Percentiles rank a stretch among this genome's conserved stretches.
Evolutionary conservation across 2,888 invertebrate species (phyloP).

Genomic region (Agrypnus murinus): DNA sequence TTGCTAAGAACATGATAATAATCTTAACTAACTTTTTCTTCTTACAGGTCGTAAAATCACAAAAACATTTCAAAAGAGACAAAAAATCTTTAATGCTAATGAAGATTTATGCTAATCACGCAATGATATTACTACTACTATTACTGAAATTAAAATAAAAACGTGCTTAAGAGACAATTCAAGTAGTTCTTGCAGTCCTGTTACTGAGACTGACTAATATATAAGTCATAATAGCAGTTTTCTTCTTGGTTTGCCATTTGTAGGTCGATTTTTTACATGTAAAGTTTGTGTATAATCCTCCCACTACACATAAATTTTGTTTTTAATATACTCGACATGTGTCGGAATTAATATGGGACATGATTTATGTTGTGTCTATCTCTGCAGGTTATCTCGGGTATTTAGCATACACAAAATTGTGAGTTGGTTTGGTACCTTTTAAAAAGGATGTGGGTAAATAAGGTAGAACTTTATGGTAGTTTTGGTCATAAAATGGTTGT

Average conservation of each 20-base stretch:
- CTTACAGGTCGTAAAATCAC: background rate
- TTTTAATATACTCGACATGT: conserved; percentile 35
- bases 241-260: no score
- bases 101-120: conserved; percentile 5
- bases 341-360: conserved; percentile 55
- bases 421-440: conserved; percentile 6
- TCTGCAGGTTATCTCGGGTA: conserved; percentile 34
- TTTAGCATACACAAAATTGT: conserved; percentile 28
- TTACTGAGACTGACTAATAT: no score
- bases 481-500: no score
- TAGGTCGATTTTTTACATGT: conserved; percentile 47
- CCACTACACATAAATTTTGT: conserved; percentile 43
- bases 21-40: background rate
- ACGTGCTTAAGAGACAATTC: no score
- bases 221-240: no score
- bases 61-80: background rate
- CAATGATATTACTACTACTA: no score
- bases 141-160: no score
- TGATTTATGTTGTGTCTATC: conserved; percentile 55
- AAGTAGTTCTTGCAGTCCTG: no score
- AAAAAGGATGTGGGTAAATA: conserved; percentile 1
- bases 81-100: background rate
- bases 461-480: background rate
- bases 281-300: conserved; percentile 40
- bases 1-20: background rate